Conservation (phyloP, 1,140 invertebrate genomes). For the Drosophila ercepeae region DNA sequence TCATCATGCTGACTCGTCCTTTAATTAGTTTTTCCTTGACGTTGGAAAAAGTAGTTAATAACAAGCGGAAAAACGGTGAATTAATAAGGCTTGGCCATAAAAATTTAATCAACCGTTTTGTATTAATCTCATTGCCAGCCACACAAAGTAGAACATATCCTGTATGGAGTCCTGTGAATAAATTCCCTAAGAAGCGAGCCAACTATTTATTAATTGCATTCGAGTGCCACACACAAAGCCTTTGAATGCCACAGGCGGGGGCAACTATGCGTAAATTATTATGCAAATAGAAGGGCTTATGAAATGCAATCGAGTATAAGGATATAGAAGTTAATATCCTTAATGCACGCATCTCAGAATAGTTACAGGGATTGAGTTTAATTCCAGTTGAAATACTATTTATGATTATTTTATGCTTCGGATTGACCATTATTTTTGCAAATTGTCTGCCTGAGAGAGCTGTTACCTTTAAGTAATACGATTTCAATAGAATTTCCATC, state of each 20-base stretch:
- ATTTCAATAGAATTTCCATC: constrained; percentile 29
- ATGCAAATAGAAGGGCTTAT: neutral
- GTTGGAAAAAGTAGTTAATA: constrained; percentile 22
- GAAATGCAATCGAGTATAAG: too few relatives aligned
- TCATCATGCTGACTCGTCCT: constrained; percentile 19
- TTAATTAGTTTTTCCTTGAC: constrained; percentile 22
- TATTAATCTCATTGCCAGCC: constrained; percentile 26
- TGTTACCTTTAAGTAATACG: neutral
- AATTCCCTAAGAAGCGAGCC: constrained; percentile 34
- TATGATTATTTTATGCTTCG: neutral
- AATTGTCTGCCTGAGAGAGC: neutral
- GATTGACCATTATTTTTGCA: neutral
- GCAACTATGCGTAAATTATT: constrained; percentile 6
- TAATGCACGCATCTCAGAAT: neutral
- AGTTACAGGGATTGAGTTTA: constrained; percentile 5
- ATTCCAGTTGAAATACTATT: neutral
- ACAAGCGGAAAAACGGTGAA: constrained; percentile 28
- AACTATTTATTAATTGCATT: constrained; percentile 45
- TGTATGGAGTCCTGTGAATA: constrained; percentile 11
- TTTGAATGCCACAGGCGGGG: neutral
- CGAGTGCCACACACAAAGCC: constrained; percentile 21
- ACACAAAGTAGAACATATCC: constrained; percentile 29
- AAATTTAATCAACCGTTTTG: constrained; percentile 57
- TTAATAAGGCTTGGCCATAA: constrained; percentile 44
- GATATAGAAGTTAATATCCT: neutral